Evolutionary conservation across 2,113 vertebrate genomes (phyloP).

Genomic region (Diglossa brunneiventris): DNA sequence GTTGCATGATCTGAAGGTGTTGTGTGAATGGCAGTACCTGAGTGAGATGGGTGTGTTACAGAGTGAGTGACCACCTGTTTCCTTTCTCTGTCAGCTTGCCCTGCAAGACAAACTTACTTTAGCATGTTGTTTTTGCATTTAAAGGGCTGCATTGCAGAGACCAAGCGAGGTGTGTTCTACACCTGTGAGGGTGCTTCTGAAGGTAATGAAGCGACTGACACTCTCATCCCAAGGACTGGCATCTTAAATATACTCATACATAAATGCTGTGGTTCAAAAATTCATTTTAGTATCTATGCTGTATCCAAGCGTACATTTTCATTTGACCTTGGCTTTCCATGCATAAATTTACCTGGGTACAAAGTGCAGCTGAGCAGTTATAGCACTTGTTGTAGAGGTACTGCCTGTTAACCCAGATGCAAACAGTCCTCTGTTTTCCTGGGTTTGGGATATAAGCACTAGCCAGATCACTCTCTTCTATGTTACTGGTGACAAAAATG

Average conservation of each 20-base stretch:
- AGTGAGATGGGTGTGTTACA: rapidly evolving
- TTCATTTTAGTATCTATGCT: not conserved
- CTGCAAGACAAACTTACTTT: not conserved
- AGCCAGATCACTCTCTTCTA: not conserved
- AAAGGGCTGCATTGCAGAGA: not conserved
- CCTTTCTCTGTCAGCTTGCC: not conserved
- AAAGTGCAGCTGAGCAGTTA: not conserved
- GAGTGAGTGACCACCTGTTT: not conserved
- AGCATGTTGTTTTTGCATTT: not conserved
- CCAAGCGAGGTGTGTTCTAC: not conserved
- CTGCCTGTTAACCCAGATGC: not conserved
- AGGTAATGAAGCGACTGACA: not conserved
- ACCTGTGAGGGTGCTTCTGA: not conserved
- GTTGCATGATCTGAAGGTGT: not conserved
- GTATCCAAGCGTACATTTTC: not conserved
- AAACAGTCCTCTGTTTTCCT: not conserved
- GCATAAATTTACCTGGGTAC: not conserved
- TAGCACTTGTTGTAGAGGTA: not conserved
- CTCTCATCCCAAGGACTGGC: not conserved
- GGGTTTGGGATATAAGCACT: not conserved
- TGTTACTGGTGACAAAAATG: not conserved
- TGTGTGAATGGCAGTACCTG: not conserved
- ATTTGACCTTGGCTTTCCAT: not conserved
- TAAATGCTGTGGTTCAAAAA: not conserved
- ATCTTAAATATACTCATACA: not conserved